Conservation (phyloP, 2,797 vertebrate genomes). For the Alectoris magna region DNA sequence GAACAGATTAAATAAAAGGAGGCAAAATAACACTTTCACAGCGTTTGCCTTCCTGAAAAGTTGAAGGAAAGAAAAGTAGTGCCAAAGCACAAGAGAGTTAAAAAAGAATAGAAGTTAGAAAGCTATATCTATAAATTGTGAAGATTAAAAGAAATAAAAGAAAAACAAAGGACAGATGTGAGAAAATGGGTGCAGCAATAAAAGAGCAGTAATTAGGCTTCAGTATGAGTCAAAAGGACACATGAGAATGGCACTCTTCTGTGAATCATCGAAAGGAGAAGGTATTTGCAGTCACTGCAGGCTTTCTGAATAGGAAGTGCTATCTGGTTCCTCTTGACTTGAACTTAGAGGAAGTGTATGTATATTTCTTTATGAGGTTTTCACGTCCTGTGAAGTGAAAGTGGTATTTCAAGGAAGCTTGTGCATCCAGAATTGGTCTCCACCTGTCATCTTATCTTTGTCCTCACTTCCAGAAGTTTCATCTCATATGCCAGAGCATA, state of each 20-base stretch:
- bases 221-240: constrained; percentile 17
- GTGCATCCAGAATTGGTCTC: neutral
- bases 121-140: neutral
- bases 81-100: neutral
- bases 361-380: neutral
- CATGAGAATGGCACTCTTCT: neutral
- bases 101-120: neutral
- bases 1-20: neutral
- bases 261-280: neutral
- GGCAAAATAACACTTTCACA: neutral
- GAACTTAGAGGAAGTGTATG: neutral
- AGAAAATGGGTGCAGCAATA: constrained; percentile 4
- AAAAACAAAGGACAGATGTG: constrained; percentile 11
- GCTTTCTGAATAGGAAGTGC: neutral
- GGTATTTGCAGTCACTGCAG: neutral
- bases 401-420: neutral
- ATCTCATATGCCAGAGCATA: neutral
- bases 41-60: constrained; percentile 5
- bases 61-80: neutral
- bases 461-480: neutral
- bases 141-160: neutral
- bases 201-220: constrained; percentile 1
- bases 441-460: neutral
- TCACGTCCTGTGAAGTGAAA: neutral
- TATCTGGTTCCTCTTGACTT: neutral